These are phyloP conservation scores for Pycnonotus jocosus DNA, from an alignment of 2,113 vertebrate genomes.

Conservation along the genomic window DNA sequence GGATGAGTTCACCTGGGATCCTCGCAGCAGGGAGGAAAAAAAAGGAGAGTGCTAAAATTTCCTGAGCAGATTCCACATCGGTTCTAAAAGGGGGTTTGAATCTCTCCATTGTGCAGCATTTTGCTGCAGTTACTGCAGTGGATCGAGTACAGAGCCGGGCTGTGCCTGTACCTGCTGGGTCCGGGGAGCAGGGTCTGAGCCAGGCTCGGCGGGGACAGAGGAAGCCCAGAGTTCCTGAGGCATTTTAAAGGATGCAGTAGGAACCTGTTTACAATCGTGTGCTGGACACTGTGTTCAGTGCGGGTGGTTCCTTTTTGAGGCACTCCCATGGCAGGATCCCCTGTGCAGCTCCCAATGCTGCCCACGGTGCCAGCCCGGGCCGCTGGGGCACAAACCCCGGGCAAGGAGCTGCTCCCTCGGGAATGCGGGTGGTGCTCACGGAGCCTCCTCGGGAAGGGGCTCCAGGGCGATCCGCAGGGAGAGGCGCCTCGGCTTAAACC, in stretches of 20 bases:
- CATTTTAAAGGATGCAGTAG: too few relatives aligned
- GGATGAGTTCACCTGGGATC: background rate
- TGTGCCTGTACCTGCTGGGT: background rate
- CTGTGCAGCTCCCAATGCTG: background rate
- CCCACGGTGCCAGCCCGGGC: background rate
- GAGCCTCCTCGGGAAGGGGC: background rate
- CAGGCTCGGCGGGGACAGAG: rapidly evolving
- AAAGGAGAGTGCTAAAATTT: background rate
- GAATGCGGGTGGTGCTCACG: background rate
- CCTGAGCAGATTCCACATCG: background rate
- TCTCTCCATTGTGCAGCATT: background rate
- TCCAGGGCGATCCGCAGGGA: background rate
- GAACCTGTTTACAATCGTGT: background rate
- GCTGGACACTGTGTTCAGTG: background rate
- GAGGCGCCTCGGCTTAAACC: background rate
- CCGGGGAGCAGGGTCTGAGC: background rate
- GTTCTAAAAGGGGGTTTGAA: background rate
- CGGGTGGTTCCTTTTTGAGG: rapidly evolving
- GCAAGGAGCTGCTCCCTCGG: background rate
- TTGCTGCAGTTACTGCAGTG: background rate
- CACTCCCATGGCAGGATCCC: background rate
- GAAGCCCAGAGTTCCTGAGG: background rate
- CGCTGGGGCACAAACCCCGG: background rate
- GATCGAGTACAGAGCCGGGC: rapidly evolving
- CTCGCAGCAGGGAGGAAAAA: background rate